A percentile compares a stretch with the other conserved stretches of the same genome.
These are phyloP conservation scores for Myioborus melanocephalus DNA, from an alignment of 2,797 vertebrate genomes.

Conservation along the genomic window DNA sequence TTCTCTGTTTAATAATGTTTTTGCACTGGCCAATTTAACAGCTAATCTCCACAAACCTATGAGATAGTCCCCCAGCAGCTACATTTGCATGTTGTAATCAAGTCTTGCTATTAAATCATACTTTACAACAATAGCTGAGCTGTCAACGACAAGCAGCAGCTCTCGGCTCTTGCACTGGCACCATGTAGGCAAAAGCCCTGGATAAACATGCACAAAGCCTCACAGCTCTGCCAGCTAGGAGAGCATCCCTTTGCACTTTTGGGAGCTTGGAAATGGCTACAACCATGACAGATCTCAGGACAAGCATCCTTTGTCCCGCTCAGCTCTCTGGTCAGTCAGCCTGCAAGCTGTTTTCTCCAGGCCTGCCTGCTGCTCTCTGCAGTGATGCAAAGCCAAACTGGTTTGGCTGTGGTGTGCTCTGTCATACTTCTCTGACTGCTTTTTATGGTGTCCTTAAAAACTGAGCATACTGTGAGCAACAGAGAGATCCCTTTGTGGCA, in stretches of 20 bases:
- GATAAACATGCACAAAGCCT: background rate
- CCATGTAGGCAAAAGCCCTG: background rate
- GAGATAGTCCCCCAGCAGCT: slow-evolving; percentile 55
- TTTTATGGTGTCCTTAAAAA: background rate
- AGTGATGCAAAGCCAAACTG: background rate
- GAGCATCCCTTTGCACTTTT: background rate
- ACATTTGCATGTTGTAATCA: slow-evolving; percentile 50
- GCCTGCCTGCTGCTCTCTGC: background rate
- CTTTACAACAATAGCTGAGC: slow-evolving; percentile 53
- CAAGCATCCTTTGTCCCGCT: background rate
- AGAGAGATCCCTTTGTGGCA: background rate
- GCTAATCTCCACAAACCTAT: slow-evolving; percentile 66
- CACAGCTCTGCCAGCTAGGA: background rate
- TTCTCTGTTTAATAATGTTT: slow-evolving; percentile 66
- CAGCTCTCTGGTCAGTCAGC: background rate
- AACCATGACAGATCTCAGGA: background rate
- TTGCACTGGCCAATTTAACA: slow-evolving; percentile 67
- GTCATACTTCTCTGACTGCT: background rate
- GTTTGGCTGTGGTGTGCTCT: background rate
- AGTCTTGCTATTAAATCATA: slow-evolving; percentile 66
- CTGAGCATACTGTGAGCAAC: background rate
- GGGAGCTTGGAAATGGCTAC: background rate
- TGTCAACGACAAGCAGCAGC: background rate
- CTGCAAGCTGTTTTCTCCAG: background rate
- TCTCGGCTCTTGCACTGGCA: background rate